A percentile compares a stretch with the other conserved stretches of the same genome.
phyloP scores from a whole-genome alignment of 2,888 invertebrate species.

The Heliconius sara region DNA sequence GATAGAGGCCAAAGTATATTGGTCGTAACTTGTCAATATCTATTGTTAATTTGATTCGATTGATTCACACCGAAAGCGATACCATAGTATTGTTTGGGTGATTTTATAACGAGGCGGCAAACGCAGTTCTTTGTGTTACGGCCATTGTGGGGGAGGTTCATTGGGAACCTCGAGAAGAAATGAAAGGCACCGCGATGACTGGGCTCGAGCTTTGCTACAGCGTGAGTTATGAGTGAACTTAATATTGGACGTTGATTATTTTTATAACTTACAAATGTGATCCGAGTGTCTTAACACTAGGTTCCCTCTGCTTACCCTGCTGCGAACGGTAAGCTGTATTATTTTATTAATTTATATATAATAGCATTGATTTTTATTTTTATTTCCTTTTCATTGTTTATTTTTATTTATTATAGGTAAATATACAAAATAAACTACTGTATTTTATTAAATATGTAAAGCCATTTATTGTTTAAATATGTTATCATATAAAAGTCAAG shows the following conservation, averaged over 20 bases:
- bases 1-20: constrained; percentile 51
- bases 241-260: not conserved
- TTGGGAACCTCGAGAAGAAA: constrained; percentile 74
- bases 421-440: too few species aligned
- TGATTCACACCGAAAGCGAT: constrained; percentile 80
- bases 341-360: not conserved
- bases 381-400: too few species aligned
- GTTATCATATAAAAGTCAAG: too few species aligned
- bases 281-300: too few species aligned
- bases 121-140: constrained; percentile 70
- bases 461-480: not conserved
- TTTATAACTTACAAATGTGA: too few species aligned
- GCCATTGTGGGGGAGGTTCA: constrained; percentile 76
- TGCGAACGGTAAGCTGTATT: too few species aligned
- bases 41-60: constrained; percentile 80
- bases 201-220: constrained; percentile 63
- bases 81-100: constrained; percentile 76
- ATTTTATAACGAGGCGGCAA: constrained; percentile 82
- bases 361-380: not conserved
- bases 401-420: not conserved
- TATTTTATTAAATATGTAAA: not conserved
- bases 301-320: too few species aligned
- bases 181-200: constrained; percentile 83
- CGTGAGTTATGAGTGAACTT: constrained; percentile 49
- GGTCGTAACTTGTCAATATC: constrained; percentile 55